A percentile compares a stretch with the other conserved stretches of the same genome.
These are phyloP conservation scores for Drosophila parvula DNA, from an alignment of 1,140 invertebrate species.

Conservation along the genomic window DNA sequence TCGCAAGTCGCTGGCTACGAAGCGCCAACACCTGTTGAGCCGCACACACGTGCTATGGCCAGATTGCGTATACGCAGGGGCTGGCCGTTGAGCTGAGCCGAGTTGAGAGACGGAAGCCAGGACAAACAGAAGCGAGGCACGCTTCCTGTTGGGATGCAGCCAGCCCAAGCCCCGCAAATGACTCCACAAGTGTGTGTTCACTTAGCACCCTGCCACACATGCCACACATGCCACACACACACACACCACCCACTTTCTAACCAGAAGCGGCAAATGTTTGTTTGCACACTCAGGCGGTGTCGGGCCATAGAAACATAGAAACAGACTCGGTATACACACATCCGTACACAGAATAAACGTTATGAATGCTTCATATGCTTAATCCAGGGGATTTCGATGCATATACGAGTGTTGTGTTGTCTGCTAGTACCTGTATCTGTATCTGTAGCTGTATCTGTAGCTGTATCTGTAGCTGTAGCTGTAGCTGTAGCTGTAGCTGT, in stretches of 20 bases:
- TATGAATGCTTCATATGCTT: constrained; percentile 83
- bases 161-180: constrained; percentile 23
- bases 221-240: neutral
- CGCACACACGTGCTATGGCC: neutral
- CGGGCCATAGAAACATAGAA: constrained; percentile 15
- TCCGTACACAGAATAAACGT: constrained; percentile 71
- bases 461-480: constrained; percentile 6
- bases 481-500: neutral
- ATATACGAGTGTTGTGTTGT: constrained; percentile 66
- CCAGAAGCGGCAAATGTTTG: constrained; percentile 52
- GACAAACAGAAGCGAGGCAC: constrained; percentile 41
- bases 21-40: constrained; percentile 58
- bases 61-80: constrained; percentile 66
- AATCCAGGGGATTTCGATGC: constrained; percentile 80
- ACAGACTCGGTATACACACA: constrained; percentile 10
- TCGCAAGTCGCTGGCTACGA: neutral
- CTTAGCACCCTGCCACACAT: constrained; percentile 20
- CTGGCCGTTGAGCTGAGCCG: constrained; percentile 37
- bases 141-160: constrained; percentile 22
- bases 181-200: constrained; percentile 71
- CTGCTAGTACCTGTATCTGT: neutral
- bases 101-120: constrained; percentile 36
- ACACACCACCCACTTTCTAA: constrained; percentile 14
- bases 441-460: constrained; percentile 8
- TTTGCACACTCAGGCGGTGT: constrained; percentile 41